These are phyloP conservation scores for Chloropsis hardwickii DNA, from an alignment of 2,113 vertebrate genomes.

Conservation along the genomic window DNA sequence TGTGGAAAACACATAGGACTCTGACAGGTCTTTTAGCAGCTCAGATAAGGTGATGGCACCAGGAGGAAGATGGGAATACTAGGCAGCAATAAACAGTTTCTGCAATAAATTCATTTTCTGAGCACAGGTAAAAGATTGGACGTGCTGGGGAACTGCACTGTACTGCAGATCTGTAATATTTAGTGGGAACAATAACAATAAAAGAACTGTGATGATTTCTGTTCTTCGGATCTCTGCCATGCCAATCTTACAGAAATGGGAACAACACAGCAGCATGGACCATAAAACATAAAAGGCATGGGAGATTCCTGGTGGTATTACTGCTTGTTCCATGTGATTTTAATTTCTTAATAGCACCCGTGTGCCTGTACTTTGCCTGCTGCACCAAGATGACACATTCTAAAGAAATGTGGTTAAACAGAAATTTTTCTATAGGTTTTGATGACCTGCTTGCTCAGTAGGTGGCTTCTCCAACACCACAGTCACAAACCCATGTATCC, in stretches of 20 bases:
- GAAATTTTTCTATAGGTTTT: background rate
- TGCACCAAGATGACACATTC: background rate
- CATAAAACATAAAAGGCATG: background rate
- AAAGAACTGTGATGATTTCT: background rate
- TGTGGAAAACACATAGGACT: background rate
- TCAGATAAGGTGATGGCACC: background rate
- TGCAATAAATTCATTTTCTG: background rate
- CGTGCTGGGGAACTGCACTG: background rate
- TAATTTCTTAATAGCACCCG: background rate
- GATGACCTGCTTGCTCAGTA: background rate
- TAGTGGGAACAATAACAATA: background rate
- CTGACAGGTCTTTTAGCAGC: background rate
- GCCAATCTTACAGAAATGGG: background rate
- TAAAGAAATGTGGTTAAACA: background rate
- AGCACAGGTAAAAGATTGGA: background rate
- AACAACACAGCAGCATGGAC: background rate
- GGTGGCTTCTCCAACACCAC: background rate
- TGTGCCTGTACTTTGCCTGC: background rate
- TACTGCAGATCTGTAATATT: background rate
- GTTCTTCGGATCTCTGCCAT: background rate
- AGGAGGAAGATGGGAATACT: background rate
- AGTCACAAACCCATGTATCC: background rate
- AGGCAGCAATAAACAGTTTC: background rate
- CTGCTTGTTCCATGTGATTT: background rate
- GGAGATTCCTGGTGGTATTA: background rate